A percentile compares a stretch with the other conserved stretches of the same genome.
Conservation (phyloP, 1,140 invertebrate species). For the Aphelinus atriplicis region DNA sequence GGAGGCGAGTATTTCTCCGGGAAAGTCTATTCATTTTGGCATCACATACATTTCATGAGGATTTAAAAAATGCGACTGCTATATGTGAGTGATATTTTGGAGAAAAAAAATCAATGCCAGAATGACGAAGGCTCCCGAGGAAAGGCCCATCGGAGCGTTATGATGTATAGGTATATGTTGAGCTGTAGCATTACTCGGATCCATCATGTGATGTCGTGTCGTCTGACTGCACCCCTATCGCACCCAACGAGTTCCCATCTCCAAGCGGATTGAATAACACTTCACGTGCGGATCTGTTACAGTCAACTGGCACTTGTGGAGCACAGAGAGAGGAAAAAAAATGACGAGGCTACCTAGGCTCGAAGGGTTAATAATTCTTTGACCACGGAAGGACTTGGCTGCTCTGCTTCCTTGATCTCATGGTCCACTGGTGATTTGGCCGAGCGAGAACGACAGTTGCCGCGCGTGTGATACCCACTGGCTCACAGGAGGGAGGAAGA, state of each 20-base stretch:
- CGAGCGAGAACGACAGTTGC: too few relatives aligned
- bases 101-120: too few relatives aligned
- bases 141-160: too few relatives aligned
- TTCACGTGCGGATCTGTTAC: conserved; percentile 1
- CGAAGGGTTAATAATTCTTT: conserved; percentile 13
- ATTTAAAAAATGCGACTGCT: too few relatives aligned
- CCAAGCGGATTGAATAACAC: conserved; percentile 18
- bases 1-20: too few relatives aligned
- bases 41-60: too few relatives aligned
- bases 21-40: too few relatives aligned
- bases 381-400: not conserved
- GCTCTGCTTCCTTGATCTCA: not conserved
- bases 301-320: conserved; percentile 21
- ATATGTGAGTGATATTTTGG: too few relatives aligned
- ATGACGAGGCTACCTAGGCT: not conserved
- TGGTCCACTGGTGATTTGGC: conserved; percentile 20
- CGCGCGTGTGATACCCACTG: not conserved
- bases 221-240: not conserved
- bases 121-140: too few relatives aligned
- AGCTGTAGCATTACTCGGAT: too few relatives aligned
- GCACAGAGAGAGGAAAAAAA: not conserved
- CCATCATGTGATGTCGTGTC: too few relatives aligned
- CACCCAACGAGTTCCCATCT: not conserved
- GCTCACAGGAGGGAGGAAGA: not conserved
- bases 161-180: too few relatives aligned